Evolutionary conservation across 2,888 invertebrate species (phyloP), one percentile per base, ranked within the genome.

Genomic region (Nomada flava): DNA sequence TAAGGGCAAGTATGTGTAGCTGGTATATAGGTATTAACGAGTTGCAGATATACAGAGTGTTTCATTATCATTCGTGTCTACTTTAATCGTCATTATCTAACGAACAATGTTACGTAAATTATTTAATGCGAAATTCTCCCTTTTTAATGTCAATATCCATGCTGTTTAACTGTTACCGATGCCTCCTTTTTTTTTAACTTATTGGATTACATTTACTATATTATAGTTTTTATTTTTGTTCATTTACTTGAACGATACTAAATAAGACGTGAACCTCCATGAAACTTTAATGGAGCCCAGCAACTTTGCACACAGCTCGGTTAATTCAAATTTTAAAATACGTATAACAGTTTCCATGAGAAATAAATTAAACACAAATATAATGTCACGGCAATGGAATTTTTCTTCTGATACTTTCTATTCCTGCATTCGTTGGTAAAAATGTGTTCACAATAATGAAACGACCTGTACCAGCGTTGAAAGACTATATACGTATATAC

Each of bases 41-140:
- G 18, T 23, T 47, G 47, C 44, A 18, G 20, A 50, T 60, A 13
- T 65, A 50, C 42, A 47, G 47, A 23, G 47, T 57, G 57, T 65
- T 73, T 73, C 73, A 65, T 57, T 50, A 57, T 50, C 57, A 26
- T 26, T 44, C 26, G 47, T 47, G 44, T 47, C 57, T 47, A 20
- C 26, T 44, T 70, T 70, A 70, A 70, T 70, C n/a, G 29, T 60
- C n/a, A 47, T n/a, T 20, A 44, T 4, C 9, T 59, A 13, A n/a
- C 26, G 44, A 23, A 59, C 44, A 13, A 57, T 11, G 4, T 57
- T 69, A 15, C 26, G 23, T 18, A 23, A 57, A n/a, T 36, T 10
- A 20, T 53, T 53, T 15, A 10, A 15, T 36, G 10, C 5, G 9
- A 20, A 23, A n/a, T 7, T 26, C n/a, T 50, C 15, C 9, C 15